Evolutionary conservation across 1,140 invertebrate genomes (phyloP), one percentile per base, ranked within the genome.

Genomic region (Camponotus pennsylvanicus): DNA sequence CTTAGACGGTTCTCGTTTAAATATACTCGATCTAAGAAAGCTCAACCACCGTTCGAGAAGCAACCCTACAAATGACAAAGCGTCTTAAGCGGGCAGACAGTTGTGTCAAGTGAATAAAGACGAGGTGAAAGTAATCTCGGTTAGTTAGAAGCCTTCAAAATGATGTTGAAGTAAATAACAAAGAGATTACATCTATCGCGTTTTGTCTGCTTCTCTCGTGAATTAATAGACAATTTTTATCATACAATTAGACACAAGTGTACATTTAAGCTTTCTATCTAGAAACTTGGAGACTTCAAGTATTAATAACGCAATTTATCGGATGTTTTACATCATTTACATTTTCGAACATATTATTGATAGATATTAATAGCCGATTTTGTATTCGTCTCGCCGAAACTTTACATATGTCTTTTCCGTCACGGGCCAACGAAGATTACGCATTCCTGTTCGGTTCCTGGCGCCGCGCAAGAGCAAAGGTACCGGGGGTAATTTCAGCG

Each of bases 401-500:
- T 37, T 18, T 83, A 63, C 79, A 83, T 45, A 63, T 83, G 40
- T 71, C 59, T 49, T 70, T 49, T 69, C 69, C 79, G 79, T 83
- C 79, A 83, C 42, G 61, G 73, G 82, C 61, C 59, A 78, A 78
- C 59, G 63, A 85, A 78, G 82, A 85, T 85, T 85, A 85, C 82
- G 82, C 73, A 85, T 85, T 78, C 82, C 61, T 76, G 71, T 34
- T 40, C 42, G 64, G 34, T 79, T 52, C 18, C 61, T 75, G 69
- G 86, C 86, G 84, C 88, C 88, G 66, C 61, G 57, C 42, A 21
- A 86, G 83, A 89, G 87, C 84, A 55, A 87, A 87, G 63, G 85
- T 89, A 75, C 75, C 75, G 37, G 75, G 77, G 64, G 82, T 88
- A 90, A 90, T 90, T 90, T 87, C 80, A 86, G 80, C 88, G 70